phyloP scores from a whole-genome alignment of 2,888 invertebrate species.

The Aspidapion aeneum region DNA sequence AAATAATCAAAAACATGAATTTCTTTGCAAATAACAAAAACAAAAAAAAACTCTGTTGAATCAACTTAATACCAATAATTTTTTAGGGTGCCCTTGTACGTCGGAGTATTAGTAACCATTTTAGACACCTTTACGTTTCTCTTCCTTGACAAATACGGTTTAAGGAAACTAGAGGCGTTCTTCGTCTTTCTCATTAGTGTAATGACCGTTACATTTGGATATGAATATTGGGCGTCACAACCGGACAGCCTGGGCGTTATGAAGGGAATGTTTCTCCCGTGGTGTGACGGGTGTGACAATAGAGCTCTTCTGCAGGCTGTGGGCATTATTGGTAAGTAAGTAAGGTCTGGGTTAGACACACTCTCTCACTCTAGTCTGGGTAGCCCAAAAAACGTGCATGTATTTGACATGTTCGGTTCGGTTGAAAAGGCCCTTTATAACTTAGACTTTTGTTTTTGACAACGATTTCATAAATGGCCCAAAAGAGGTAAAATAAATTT shows the following conservation, averaged over 20 bases:
- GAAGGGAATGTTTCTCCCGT: constrained; percentile 77
- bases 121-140: constrained; percentile 86
- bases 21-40: no score
- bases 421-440: no score
- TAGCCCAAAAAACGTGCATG: no score
- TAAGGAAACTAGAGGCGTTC: constrained; percentile 78
- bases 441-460: no score
- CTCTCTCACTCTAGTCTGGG: no score
- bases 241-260: constrained; percentile 68
- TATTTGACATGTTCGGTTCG: no score
- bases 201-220: constrained; percentile 87
- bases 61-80: no score
- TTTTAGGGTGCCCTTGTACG: constrained; percentile 69
- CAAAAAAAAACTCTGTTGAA: background rate
- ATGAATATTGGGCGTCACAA: constrained; percentile 70
- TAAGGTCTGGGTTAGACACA: no score
- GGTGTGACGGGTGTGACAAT: constrained; percentile 68
- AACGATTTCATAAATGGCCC: no score
- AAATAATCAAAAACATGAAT: no score
- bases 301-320: constrained; percentile 69
- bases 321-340: constrained; percentile 67
- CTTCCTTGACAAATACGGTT: constrained; percentile 79
- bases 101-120: constrained; percentile 80
- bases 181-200: constrained; percentile 76
- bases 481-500: no score